These are phyloP conservation scores for Didymodactylos carnosus DNA, from an alignment of 2,888 invertebrate species.

Conservation along the genomic window DNA sequence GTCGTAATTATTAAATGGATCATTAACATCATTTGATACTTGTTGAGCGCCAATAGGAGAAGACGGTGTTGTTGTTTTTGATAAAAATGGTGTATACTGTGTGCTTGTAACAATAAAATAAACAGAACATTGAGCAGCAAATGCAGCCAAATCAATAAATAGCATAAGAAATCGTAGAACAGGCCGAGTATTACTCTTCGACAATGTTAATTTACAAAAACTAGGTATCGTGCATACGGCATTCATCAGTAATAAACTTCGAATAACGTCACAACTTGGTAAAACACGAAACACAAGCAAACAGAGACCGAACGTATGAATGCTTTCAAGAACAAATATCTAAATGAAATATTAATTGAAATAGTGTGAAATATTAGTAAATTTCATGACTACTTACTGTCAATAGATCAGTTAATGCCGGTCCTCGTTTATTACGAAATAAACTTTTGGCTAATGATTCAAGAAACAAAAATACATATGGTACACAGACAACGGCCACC, in stretches of 20 bases:
- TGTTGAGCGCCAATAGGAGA: background rate
- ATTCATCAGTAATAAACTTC: slow-evolving; percentile 27
- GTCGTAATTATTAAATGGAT: background rate
- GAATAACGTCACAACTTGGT: slow-evolving; percentile 26
- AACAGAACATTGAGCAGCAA: slow-evolving; percentile 23
- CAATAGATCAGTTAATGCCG: slow-evolving; percentile 7
- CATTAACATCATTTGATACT: background rate
- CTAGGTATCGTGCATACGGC: slow-evolving; percentile 27
- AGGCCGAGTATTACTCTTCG: slow-evolving; percentile 20
- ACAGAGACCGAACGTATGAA: slow-evolving; percentile 26
- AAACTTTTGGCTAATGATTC: slow-evolving; percentile 13
- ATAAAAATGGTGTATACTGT: slow-evolving; percentile 9
- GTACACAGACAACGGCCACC: slow-evolving; percentile 8
- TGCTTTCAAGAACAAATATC: slow-evolving; percentile 22
- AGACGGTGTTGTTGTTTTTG: slow-evolving; percentile 2
- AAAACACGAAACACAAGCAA: slow-evolving; percentile 27
- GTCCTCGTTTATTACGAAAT: slow-evolving; percentile 12
- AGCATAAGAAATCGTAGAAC: slow-evolving; percentile 17
- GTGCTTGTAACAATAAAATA: slow-evolving; percentile 20
- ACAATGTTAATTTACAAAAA: slow-evolving; percentile 26
- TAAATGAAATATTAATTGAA: slow-evolving; percentile 15
- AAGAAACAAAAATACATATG: slow-evolving; percentile 13
- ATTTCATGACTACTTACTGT: background rate
- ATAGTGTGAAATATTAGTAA: background rate
- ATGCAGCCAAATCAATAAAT: slow-evolving; percentile 22